Base-by-base conservation (phyloP, 1,140 invertebrate species). In the Meloidogyne exigua region DNA sequence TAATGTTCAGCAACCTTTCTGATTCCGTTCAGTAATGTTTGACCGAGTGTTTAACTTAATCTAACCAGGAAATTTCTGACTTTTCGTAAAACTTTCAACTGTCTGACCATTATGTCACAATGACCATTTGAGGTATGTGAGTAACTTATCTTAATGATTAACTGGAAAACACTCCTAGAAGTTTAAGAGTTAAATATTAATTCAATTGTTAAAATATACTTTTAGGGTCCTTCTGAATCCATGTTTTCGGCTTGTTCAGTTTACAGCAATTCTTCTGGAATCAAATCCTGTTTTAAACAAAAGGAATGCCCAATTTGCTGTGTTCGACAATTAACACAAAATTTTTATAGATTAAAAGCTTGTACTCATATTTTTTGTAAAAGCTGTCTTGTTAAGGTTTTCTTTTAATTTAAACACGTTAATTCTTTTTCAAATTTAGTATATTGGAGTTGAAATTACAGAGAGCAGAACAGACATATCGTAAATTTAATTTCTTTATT, bases 381-480 rank as follows among this genome's bases (percentile, higher is more conserved):
- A 66, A 28, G n/a, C 10, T 85, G 84, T 74, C 70, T 85, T 5
- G 68, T 83, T 32, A 85, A 80, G 76, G 83, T 85, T 57, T 28
- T 26, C n/a, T n/a, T 66, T 26, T 10, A 57, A 57, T 73, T 72
- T 67, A 66, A 12, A 18, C 11, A 39, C 49, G 28, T 13, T 64
- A 57, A 25, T 28, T 65, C 69, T 57, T 39, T 70, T 39, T 28
- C 80, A n/a, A 39, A 39, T 87, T 72, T 57, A 88, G 85, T 87
- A 87, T 71, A 68, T 87, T 1, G 66, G 81, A 23, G 67, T 87
- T 18, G 85, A 88, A 64, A 88, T 87, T 28, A 85, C 87, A 74
- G 85, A 87, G 49, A 85, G 79, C 70, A 80, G 85, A 44, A 79
- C 87, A 5, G 72, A 73, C 72, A 73, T 73, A 42, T 73, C 72